phyloP scores from a whole-genome alignment of 2,797 vertebrate genomes.

The Coregonus suidteri region DNA sequence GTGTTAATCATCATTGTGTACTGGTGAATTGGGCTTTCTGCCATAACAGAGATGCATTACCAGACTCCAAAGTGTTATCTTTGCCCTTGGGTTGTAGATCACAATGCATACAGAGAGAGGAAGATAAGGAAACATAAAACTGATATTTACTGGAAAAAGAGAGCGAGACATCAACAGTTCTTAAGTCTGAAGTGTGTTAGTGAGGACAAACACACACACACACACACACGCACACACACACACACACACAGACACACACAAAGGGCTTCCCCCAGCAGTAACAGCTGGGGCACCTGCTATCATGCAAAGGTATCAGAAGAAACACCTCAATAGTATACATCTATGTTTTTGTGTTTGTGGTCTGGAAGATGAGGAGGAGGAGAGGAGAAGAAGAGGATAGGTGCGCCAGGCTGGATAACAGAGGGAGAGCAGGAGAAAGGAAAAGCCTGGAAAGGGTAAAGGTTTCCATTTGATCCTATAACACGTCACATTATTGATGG shows the following conservation, averaged over 20 bases:
- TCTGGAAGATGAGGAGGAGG: constrained; percentile 30
- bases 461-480: too few relatives aligned
- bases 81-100: constrained; percentile 41
- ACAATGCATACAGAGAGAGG: constrained; percentile 36
- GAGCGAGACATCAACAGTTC: constrained; percentile 26
- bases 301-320: constrained; percentile 45
- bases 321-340: constrained; percentile 42
- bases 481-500: constrained; percentile 34
- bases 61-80: constrained; percentile 22
- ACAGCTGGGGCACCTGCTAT: constrained; percentile 62
- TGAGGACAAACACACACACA: constrained; percentile 50
- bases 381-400: neutral
- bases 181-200: constrained; percentile 34
- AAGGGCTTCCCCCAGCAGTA: constrained; percentile 59
- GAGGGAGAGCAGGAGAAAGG: constrained; percentile 4
- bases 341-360: constrained; percentile 42
- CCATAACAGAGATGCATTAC: constrained; percentile 49
- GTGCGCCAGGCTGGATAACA: constrained; percentile 52
- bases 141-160: constrained; percentile 40
- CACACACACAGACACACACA: constrained; percentile 24
- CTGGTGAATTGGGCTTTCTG: constrained; percentile 31
- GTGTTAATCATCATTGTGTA: neutral
- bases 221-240: constrained; percentile 47
- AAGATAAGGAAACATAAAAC: constrained; percentile 38
- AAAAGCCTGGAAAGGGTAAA: too few relatives aligned